A percentile compares a stretch with the other conserved stretches of the same genome.
Evolutionary conservation across 2,113 vertebrate species (phyloP).

Genomic region (Amphiprion ocellaris): DNA sequence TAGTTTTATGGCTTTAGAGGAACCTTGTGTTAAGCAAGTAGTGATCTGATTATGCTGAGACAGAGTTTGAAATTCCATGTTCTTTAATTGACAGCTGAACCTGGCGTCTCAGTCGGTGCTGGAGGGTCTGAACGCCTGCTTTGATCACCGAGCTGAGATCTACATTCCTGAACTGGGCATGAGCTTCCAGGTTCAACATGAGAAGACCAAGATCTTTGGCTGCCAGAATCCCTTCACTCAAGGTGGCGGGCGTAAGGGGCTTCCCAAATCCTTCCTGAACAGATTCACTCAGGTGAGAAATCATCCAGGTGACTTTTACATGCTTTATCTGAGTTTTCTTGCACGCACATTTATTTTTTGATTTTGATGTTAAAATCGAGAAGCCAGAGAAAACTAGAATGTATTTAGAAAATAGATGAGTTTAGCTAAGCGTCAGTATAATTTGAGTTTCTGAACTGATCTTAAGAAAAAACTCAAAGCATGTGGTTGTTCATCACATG

Average conservation of each 20-base stretch:
- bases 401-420: too few species aligned
- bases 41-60: not conserved
- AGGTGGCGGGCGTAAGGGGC: constrained; percentile 96
- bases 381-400: too few species aligned
- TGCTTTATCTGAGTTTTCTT: not conserved
- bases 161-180: constrained; percentile 94
- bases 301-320: not conserved
- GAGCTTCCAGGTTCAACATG: constrained; percentile 94
- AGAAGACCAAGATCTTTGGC: constrained; percentile 96
- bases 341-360: too few species aligned
- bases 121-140: constrained; percentile 98
- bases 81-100: constrained; percentile 86
- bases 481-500: too few species aligned
- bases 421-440: too few species aligned
- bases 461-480: too few species aligned
- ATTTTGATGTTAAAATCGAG: too few species aligned
- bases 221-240: constrained; percentile 98
- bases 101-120: constrained; percentile 97
- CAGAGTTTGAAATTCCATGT: not conserved
- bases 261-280: constrained; percentile 97
- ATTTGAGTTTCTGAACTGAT: too few species aligned
- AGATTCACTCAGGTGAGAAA: constrained; percentile 93
- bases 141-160: constrained; percentile 97
- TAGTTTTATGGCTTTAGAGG: not conserved
- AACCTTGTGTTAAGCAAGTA: not conserved